A percentile compares a stretch with the other conserved stretches of the same genome.
phyloP scores from a whole-genome alignment of 2,113 vertebrate genomes.

The Mirounga angustirostris region DNA sequence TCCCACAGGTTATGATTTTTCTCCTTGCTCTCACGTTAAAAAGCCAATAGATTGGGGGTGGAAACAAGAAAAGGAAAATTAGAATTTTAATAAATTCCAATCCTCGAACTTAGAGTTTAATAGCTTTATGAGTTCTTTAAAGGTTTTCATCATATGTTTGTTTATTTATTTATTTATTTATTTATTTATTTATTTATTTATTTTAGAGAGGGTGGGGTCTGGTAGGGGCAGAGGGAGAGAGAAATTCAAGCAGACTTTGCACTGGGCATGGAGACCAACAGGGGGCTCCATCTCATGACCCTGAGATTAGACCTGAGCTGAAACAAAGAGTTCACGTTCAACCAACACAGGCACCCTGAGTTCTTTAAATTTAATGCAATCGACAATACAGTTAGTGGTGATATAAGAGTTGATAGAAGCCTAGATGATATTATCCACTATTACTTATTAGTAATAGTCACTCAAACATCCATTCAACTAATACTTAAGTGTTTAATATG shows the following conservation, averaged over 20 bases:
- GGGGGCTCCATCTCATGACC: not conserved
- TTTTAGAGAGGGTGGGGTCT: not conserved
- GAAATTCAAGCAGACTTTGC: not conserved
- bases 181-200: not conserved
- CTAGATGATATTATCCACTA: not conserved
- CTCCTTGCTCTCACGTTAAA: not conserved
- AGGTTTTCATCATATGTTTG: not conserved
- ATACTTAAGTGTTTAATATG: not conserved
- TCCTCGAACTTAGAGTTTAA: not conserved
- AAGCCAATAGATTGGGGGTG: not conserved
- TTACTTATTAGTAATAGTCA: not conserved
- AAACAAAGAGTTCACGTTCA: not conserved
- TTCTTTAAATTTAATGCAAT: conserved; percentile 36
- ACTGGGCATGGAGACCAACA: too few species aligned
- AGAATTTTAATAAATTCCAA: conserved; percentile 18
- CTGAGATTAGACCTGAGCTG: not conserved
- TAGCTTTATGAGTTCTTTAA: not conserved
- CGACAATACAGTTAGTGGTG: not conserved
- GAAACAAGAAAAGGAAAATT: not conserved
- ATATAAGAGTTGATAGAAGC: not conserved
- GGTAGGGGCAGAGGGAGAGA: not conserved
- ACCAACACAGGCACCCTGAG: not conserved
- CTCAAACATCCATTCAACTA: not conserved
- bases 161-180: not conserved
- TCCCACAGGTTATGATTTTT: conserved; percentile 18